Evolutionary conservation across 92 coral and sea anemone species (phyloP).

Genomic region (Pocillopora meandrina): DNA sequence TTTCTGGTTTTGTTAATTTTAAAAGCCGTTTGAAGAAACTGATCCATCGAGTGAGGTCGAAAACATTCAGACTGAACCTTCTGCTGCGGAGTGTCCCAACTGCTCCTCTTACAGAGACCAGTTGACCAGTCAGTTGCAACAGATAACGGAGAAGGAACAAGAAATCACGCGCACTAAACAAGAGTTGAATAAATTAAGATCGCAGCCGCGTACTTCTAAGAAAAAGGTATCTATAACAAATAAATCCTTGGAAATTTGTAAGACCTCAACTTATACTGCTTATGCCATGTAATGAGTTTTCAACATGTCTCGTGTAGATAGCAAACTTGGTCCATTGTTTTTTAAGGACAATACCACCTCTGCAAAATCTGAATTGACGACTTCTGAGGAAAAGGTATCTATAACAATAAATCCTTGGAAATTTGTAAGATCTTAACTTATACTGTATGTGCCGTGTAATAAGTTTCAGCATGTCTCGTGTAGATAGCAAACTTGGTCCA

Average conservation of each 20-base stretch:
- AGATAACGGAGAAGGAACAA: slow-evolving; percentile 23
- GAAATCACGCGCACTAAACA: slow-evolving; percentile 49
- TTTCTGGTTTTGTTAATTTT: not conserved
- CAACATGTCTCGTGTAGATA: not conserved
- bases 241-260: not conserved
- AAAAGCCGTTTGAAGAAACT: not conserved
- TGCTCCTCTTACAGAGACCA: slow-evolving; percentile 61
- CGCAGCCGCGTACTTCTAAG: slow-evolving; percentile 38
- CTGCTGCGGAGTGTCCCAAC: slow-evolving; percentile 50
- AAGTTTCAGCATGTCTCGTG: not conserved
- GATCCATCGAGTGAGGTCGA: slow-evolving; percentile 5
- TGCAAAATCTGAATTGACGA: not conserved
- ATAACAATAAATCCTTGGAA: not conserved
- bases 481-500: not conserved
- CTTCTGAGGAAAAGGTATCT: slow-evolving; percentile 48
- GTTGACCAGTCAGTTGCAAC: slow-evolving; percentile 38
- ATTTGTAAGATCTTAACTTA: not conserved
- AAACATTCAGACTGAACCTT: not conserved
- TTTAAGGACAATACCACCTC: not conserved
- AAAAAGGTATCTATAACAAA: slow-evolving; percentile 39
- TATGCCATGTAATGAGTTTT: too few relatives aligned
- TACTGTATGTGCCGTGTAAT: not conserved
- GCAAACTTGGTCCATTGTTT: not conserved
- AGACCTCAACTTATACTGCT: not conserved
- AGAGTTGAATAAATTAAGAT: slow-evolving; percentile 49